phyloP scores from a whole-genome alignment of 92 coral and sea anemone species.

The Paragorgia papillata region DNA sequence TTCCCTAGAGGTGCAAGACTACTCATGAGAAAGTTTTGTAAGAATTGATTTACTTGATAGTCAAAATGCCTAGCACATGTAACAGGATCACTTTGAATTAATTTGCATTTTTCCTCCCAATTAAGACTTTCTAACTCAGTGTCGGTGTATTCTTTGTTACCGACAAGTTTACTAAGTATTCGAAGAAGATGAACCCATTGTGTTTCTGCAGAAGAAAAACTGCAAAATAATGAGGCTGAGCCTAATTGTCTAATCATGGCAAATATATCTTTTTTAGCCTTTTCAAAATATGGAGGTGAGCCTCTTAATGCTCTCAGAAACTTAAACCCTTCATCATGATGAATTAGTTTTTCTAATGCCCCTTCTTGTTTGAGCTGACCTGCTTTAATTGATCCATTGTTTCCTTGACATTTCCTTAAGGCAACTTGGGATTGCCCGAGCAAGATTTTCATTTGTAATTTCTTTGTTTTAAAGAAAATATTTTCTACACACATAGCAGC shows the following conservation, averaged over 20 bases:
- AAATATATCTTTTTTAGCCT: conserved; percentile 47
- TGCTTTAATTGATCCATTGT: conserved; percentile 49
- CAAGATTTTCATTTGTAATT: conserved; percentile 52
- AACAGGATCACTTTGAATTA: conserved; percentile 56
- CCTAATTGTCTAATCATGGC: conserved; percentile 53
- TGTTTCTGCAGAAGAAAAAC: conserved; percentile 15
- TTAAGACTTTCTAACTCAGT: conserved; percentile 27
- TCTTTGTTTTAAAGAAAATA: conserved; percentile 49
- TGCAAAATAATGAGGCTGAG: conserved; percentile 37
- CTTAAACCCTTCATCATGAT: conserved; percentile 54
- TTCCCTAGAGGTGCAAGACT: too few relatives aligned
- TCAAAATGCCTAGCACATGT: conserved; percentile 61
- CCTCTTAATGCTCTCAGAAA: conserved; percentile 57
- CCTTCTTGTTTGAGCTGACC: conserved; percentile 59
- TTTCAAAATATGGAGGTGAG: conserved; percentile 53
- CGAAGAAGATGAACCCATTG: conserved; percentile 26
- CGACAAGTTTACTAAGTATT: conserved; percentile 50
- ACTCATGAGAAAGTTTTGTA: conserved; percentile 26
- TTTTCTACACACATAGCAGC: conserved; percentile 59
- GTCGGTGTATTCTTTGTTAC: conserved; percentile 38
- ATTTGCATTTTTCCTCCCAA: conserved; percentile 45
- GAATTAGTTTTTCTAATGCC: conserved; percentile 47
- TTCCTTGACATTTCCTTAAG: conserved; percentile 46
- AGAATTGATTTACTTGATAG: conserved; percentile 55
- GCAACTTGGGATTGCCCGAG: neutral